These are phyloP conservation scores for Numida meleagris DNA, from an alignment of 2,113 vertebrate genomes.

Conservation along the genomic window DNA sequence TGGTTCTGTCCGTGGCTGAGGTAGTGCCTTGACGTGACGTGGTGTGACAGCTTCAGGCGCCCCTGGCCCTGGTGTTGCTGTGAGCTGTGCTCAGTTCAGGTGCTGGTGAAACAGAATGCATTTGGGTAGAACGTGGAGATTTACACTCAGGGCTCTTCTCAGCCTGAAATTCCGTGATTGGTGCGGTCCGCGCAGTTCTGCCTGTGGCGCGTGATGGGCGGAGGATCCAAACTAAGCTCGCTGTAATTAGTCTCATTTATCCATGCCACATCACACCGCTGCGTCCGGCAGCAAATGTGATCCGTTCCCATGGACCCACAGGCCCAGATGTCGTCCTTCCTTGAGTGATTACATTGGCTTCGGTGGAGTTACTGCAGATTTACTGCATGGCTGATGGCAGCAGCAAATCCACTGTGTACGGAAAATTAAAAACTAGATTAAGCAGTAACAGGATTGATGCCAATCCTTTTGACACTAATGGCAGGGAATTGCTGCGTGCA, in stretches of 20 bases:
- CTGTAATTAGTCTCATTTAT: neutral
- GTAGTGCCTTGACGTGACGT: neutral
- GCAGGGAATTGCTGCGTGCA: neutral
- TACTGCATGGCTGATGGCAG: neutral
- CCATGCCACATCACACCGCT: neutral
- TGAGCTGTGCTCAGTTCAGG: neutral
- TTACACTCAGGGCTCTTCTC: neutral
- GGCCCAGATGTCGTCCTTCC: neutral
- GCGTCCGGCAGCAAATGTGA: neutral
- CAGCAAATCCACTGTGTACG: neutral
- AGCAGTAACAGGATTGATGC: neutral
- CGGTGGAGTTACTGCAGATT: neutral
- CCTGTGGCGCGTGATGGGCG: neutral
- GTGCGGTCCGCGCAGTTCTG: neutral
- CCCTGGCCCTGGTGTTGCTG: neutral
- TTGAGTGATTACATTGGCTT: neutral
- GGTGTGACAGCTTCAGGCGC: neutral
- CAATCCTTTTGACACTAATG: neutral
- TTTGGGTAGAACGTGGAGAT: neutral
- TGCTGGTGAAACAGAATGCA: accelerated
- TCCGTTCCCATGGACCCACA: neutral
- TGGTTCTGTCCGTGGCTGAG: neutral
- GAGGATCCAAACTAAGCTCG: neutral
- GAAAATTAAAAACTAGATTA: neutral
- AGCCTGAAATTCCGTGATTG: neutral